A percentile compares a stretch with the other conserved stretches of the same genome.
Evolutionary conservation across 2,888 invertebrate species (phyloP).

Genomic region (Rhagonycha lutea): DNA sequence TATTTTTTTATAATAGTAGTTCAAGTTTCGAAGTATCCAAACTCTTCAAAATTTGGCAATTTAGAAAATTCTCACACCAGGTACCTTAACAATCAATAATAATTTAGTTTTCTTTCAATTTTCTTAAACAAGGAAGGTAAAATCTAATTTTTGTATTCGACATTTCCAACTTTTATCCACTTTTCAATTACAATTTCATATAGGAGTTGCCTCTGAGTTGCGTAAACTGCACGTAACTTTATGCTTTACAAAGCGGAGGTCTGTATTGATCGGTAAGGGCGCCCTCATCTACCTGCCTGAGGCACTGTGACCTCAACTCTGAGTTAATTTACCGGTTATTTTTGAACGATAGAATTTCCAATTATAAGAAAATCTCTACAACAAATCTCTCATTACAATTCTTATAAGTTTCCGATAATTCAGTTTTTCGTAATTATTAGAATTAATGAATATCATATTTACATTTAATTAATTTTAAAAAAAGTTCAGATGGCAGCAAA

Average conservation of each 20-base stretch:
- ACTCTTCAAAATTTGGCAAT: no score
- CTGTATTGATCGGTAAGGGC: conserved; percentile 42
- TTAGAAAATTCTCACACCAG: no score
- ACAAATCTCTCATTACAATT: neutral
- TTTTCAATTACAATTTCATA: neutral
- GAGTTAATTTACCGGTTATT: conserved; percentile 40
- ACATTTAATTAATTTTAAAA: neutral
- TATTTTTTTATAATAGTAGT: neutral
- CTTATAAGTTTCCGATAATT: neutral
- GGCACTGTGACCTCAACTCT: conserved; percentile 41
- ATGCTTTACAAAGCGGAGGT: conserved; percentile 26
- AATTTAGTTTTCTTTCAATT: neutral
- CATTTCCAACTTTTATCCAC: neutral
- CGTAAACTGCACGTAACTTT: conserved; percentile 27
- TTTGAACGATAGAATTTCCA: conserved; percentile 39
- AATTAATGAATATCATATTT: neutral
- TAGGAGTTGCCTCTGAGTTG: conserved; percentile 11
- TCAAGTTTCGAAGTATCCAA: neutral
- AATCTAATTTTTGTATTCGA: neutral
- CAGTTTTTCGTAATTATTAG: neutral
- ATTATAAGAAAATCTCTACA: conserved; percentile 33
- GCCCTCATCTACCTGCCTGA: conserved; percentile 42
- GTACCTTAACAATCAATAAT: neutral
- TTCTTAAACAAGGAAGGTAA: neutral
- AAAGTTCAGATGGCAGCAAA: neutral